These are phyloP conservation scores for Crossoptilon crossoptilon DNA, from an alignment of 2,797 vertebrate species.

Conservation along the genomic window DNA sequence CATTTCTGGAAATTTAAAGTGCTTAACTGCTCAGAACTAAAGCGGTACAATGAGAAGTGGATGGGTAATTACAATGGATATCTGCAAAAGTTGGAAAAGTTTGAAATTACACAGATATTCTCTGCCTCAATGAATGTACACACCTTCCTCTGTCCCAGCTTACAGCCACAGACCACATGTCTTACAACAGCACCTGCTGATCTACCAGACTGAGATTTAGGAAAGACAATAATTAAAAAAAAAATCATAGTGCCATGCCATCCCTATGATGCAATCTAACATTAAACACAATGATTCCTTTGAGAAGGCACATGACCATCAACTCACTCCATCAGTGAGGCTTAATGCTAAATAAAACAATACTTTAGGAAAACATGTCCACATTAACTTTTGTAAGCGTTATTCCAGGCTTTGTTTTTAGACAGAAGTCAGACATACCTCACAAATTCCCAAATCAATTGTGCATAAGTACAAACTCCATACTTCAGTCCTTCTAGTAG, in stretches of 20 bases:
- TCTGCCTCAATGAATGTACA: neutral
- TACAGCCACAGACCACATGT: neutral
- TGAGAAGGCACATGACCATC: neutral
- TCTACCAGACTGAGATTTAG: neutral
- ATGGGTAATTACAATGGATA: neutral
- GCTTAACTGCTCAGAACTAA: neutral
- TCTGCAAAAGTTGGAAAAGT: neutral
- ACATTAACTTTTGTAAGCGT: neutral
- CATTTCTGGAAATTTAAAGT: neutral
- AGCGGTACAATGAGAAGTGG: neutral
- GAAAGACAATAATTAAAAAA: neutral
- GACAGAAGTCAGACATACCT: neutral
- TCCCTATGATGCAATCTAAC: neutral
- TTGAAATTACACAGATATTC: neutral
- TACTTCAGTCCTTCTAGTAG: neutral
- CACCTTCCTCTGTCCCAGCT: neutral
- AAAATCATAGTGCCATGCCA: neutral
- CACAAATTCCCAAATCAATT: neutral
- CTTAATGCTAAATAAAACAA: neutral
- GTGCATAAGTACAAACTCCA: neutral
- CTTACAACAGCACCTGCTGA: neutral
- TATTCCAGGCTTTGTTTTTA: neutral
- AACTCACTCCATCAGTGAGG: neutral
- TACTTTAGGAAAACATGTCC: neutral
- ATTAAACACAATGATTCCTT: neutral